phyloP scores from a whole-genome alignment of 2,888 invertebrate species.

The Dasypolia templi region DNA sequence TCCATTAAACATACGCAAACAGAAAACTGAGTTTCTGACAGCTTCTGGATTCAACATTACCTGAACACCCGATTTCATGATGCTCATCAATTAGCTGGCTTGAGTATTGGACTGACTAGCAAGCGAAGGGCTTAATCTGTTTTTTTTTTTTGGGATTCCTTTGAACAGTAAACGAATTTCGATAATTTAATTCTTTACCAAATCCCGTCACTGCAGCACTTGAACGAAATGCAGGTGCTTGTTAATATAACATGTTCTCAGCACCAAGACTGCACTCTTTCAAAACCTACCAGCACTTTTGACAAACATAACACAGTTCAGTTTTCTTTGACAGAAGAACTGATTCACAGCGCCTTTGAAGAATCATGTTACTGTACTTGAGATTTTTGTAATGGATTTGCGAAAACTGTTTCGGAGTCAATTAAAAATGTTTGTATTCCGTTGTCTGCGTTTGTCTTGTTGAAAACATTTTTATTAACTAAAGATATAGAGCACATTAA shows the following conservation, averaged over 20 bases:
- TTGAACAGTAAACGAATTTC: neutral
- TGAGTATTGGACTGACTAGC: neutral
- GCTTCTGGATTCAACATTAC: neutral
- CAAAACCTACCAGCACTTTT: conserved; percentile 1
- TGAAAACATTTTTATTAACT: neutral
- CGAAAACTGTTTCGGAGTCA: conserved; percentile 27
- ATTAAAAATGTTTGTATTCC: conserved; percentile 19
- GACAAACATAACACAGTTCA: conserved; percentile 7
- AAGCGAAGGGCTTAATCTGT: neutral
- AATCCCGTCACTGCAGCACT: conserved; percentile 24
- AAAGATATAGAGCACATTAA: neutral
- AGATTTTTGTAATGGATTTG: conserved; percentile 49
- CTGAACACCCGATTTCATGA: neutral
- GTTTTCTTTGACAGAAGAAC: conserved; percentile 14
- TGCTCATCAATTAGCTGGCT: neutral
- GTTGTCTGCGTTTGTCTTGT: conserved; percentile 4
- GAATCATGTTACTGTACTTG: conserved; percentile 27
- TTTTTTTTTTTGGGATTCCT: no score
- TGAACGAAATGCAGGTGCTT: conserved; percentile 35
- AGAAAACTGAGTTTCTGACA: neutral
- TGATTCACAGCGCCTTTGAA: conserved; percentile 13
- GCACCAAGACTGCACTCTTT: neutral
- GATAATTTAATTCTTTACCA: neutral
- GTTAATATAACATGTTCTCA: conserved; percentile 45
- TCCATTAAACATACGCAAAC: no score